phyloP scores from a whole-genome alignment of 23 tunicate species.

The Aplidium turbinatum region DNA sequence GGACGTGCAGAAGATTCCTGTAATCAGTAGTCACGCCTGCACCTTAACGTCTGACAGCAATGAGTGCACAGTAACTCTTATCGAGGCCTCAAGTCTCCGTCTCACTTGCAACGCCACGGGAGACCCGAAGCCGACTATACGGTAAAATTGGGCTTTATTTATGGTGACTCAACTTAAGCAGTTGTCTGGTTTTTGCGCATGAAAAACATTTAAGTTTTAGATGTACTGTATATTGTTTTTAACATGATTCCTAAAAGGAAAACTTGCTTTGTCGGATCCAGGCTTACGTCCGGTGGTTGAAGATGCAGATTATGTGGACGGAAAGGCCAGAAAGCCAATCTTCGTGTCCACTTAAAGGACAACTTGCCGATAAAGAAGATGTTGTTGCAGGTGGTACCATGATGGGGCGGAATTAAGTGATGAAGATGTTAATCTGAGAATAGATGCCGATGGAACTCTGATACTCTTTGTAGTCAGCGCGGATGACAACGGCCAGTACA shows the following conservation, averaged over 20 bases:
- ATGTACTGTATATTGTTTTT: too few relatives aligned
- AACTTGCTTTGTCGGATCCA: too few relatives aligned
- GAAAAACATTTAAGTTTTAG: too few relatives aligned
- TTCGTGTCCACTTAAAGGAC: too few relatives aligned
- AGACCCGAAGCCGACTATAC: conserved; percentile 81
- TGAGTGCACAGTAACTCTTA: conserved; percentile 46
- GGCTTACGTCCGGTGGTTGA: too few relatives aligned
- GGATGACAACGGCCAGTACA: conserved; percentile 67
- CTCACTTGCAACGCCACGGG: conserved; percentile 84
- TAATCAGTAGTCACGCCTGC: conserved; percentile 29
- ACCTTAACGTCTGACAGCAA: conserved; percentile 26
- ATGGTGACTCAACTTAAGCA: too few relatives aligned
- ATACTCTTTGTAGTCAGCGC: conserved; percentile 54
- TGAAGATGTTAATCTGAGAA: conserved; percentile 55
- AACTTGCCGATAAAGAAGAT: too few relatives aligned
- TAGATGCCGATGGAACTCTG: conserved; percentile 70
- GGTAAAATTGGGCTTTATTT: too few relatives aligned
- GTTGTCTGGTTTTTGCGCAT: too few relatives aligned
- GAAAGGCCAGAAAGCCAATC: too few relatives aligned
- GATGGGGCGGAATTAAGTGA: conserved; percentile 44
- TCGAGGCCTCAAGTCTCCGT: conserved; percentile 34
- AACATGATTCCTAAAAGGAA: too few relatives aligned
- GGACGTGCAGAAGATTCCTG: conserved; percentile 80
- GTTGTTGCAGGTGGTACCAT: conserved; percentile 69
- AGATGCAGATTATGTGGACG: too few relatives aligned